Conservation (phyloP, 2,888 invertebrate genomes). For the Zaprionus obscuricornis region DNA sequence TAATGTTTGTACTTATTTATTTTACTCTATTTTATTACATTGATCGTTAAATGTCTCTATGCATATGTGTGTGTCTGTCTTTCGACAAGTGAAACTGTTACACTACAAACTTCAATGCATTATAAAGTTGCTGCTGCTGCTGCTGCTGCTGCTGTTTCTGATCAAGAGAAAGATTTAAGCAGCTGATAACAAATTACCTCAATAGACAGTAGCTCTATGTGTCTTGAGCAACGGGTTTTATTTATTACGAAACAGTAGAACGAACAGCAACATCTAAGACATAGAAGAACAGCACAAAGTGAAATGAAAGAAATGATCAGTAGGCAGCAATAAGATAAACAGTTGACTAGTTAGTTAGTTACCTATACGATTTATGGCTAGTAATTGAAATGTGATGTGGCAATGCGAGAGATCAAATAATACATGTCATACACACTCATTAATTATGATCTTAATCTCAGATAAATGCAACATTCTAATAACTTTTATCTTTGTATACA, state of each 20-base stretch:
- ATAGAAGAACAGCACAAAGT: conserved; percentile 15
- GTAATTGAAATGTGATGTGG: conserved; percentile 38
- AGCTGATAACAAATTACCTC: conserved; percentile 53
- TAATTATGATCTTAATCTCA: conserved; percentile 11
- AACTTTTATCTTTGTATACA: too few relatives aligned
- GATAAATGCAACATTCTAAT: not conserved
- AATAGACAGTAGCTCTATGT: conserved; percentile 51
- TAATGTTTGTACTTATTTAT: conserved; percentile 48
- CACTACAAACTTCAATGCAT: conserved; percentile 8
- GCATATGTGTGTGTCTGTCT: too few relatives aligned
- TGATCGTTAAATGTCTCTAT: conserved; percentile 58
- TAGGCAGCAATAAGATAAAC: conserved; percentile 45
- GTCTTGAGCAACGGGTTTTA: conserved; percentile 35
- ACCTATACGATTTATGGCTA: conserved; percentile 41
- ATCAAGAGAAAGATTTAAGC: conserved; percentile 48
- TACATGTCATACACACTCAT: conserved; percentile 19
- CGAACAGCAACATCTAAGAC: not conserved
- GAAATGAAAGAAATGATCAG: conserved; percentile 27
- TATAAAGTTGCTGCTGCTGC: conserved; percentile 28
- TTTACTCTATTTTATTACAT: conserved; percentile 47
- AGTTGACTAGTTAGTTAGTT: conserved; percentile 38
- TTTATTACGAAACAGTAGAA: conserved; percentile 22
- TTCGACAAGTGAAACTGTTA: conserved; percentile 28
- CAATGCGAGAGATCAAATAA: conserved; percentile 39
- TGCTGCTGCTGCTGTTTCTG: conserved; percentile 25